A percentile compares a stretch with the other conserved stretches of the same genome.
These are phyloP conservation scores for Andinoacara biseriatus DNA, from an alignment of 2,113 vertebrate species.

Conservation along the genomic window DNA sequence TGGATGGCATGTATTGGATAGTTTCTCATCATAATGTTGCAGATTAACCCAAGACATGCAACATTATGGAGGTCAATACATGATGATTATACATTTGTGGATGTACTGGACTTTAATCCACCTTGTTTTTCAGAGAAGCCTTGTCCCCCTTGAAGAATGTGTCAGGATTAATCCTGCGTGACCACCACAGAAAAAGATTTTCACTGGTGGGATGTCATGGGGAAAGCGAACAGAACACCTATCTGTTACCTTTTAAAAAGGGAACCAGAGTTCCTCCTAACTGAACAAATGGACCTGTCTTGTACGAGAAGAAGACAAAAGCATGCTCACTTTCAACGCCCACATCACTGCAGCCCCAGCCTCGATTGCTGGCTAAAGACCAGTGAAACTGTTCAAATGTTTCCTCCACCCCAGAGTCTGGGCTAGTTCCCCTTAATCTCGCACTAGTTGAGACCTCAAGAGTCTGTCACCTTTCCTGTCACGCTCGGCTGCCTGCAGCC, in stretches of 20 bases:
- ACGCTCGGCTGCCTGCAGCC: conserved; percentile 79
- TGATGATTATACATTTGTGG: conserved; percentile 1
- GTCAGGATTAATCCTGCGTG: conserved; percentile 33
- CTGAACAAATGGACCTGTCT: conserved; percentile 82
- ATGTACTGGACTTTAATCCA: not conserved
- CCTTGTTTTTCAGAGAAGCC: not conserved
- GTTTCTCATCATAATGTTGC: not conserved
- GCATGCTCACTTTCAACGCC: conserved; percentile 67
- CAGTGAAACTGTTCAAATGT: conserved; percentile 76
- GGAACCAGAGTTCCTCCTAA: conserved; percentile 69
- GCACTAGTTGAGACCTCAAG: conserved; percentile 76
- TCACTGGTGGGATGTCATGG: conserved; percentile 25
- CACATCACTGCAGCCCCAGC: conserved; percentile 53
- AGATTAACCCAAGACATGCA: not conserved
- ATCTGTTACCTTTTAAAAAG: conserved; percentile 74
- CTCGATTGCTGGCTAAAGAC: conserved; percentile 62
- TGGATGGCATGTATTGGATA: not conserved
- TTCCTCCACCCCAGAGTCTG: conserved; percentile 75
- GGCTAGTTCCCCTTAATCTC: conserved; percentile 80
- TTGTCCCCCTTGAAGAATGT: conserved; percentile 5
- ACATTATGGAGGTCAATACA: not conserved
- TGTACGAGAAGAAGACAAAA: conserved; percentile 57
- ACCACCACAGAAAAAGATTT: conserved; percentile 45
- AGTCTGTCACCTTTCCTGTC: conserved; percentile 78
- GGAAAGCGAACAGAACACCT: conserved; percentile 69